phyloP scores from a whole-genome alignment of 2,888 invertebrate genomes.

The Hymenopus coronatus region DNA sequence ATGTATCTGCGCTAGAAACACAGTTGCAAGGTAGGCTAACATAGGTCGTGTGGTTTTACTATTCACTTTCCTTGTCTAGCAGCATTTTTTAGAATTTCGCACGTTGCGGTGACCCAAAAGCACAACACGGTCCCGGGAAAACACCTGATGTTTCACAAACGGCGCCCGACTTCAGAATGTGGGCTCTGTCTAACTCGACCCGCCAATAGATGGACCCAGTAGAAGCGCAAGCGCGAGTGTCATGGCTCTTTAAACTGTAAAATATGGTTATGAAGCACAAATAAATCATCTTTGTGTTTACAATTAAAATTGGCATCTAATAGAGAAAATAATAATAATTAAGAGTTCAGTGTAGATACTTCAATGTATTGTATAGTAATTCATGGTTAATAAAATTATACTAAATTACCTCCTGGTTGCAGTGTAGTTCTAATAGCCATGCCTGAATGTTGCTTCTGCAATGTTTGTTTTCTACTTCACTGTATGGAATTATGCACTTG shows the following conservation, averaged over 20 bases:
- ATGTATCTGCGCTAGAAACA: background rate
- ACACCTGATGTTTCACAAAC: background rate
- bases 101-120: background rate
- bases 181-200: background rate
- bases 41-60: background rate
- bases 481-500: background rate
- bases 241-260: background rate
- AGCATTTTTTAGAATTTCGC: background rate
- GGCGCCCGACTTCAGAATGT: conserved; percentile 4
- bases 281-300: no score
- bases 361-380: no score
- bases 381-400: no score
- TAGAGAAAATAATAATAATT: background rate
- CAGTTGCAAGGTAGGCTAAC: background rate
- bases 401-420: background rate
- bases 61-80: background rate
- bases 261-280: background rate
- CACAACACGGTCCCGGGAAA: background rate
- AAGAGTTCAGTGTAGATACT: no score
- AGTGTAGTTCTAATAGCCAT: background rate
- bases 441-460: background rate
- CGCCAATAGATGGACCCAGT: conserved; percentile 14
- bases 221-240: background rate
- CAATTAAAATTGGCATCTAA: background rate
- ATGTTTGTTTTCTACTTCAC: background rate